Conservation (phyloP, 1,140 invertebrate genomes). For the Drosophila sp. region DNA sequence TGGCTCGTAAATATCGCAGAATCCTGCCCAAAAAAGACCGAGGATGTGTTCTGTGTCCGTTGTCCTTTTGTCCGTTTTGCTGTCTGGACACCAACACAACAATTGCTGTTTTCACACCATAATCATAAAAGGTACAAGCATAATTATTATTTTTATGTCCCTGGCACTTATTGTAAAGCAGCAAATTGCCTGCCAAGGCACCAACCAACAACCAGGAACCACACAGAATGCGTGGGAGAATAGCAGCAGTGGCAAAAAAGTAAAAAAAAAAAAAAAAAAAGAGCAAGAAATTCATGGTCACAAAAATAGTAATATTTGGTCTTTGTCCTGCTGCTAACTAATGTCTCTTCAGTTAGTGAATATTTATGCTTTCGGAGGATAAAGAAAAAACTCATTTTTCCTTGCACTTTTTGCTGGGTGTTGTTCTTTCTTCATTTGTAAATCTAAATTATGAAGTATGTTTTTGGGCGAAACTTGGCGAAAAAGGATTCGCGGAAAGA, state of each 20-base stretch:
- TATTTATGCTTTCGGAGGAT: conserved; percentile 57
- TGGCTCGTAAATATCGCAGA: conserved; percentile 67
- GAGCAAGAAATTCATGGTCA: conserved; percentile 23
- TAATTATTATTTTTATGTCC: conserved; percentile 82
- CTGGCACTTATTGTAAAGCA: conserved; percentile 79
- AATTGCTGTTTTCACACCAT: conserved; percentile 82
- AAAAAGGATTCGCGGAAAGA: not conserved
- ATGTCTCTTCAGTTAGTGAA: conserved; percentile 62
- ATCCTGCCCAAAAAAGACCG: conserved; percentile 11
- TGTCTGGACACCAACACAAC: conserved; percentile 31
- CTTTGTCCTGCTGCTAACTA: conserved; percentile 56
- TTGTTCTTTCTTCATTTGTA: conserved; percentile 27
- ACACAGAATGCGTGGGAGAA: conserved; percentile 3
- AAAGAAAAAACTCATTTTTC: conserved; percentile 42
- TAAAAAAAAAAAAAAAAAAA: conserved; percentile 3
- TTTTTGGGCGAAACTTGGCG: conserved; percentile 21
- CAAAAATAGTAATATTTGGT: conserved; percentile 67
- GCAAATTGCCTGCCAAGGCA: conserved; percentile 69
- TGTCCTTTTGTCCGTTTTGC: conserved; percentile 17
- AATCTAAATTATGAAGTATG: conserved; percentile 21
- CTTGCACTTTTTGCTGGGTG: conserved; percentile 14
- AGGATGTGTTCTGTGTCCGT: conserved; percentile 32
- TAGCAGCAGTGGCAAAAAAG: not conserved
- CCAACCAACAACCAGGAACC: conserved; percentile 5
- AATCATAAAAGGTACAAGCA: conserved; percentile 80